Percentiles rank a stretch among this genome's conserved stretches.
Evolutionary conservation across 2,113 vertebrate genomes (phyloP).

Genomic region (Sorex araneus): DNA sequence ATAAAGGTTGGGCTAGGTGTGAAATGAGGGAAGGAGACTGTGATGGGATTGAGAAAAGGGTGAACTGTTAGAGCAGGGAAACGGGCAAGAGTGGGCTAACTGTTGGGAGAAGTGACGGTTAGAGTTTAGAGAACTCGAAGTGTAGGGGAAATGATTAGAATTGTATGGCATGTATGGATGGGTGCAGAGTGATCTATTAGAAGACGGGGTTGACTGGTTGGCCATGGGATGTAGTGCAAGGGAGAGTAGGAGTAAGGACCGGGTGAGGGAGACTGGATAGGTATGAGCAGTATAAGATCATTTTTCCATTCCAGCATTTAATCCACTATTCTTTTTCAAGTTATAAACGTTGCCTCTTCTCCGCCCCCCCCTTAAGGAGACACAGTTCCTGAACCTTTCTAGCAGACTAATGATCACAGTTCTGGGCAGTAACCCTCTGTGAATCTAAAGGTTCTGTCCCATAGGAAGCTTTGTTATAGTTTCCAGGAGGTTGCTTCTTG

Average conservation of each 20-base stretch:
- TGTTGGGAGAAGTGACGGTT: background rate
- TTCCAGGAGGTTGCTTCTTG: slow-evolving; percentile 29
- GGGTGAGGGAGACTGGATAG: background rate
- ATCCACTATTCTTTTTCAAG: background rate
- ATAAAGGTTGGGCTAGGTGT: background rate
- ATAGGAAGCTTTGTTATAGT: background rate
- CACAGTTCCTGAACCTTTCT: background rate
- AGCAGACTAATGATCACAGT: background rate
- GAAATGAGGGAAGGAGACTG: background rate
- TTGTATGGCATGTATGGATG: background rate
- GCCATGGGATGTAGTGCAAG: background rate
- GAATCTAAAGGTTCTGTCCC: background rate
- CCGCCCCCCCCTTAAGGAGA: background rate
- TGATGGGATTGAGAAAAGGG: background rate
- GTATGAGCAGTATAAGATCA: background rate
- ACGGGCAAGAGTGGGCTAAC: no score
- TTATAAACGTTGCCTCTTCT: slow-evolving; percentile 1
- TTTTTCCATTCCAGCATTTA: slow-evolving; percentile 1
- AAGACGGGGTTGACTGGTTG: background rate
- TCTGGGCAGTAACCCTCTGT: background rate
- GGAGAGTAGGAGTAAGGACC: background rate
- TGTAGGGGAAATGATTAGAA: background rate
- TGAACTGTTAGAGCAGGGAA: background rate
- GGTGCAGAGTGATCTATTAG: background rate
- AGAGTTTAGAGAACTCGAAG: background rate